phyloP scores from a whole-genome alignment of 2,113 vertebrate species.

The Todiramphus chloris region DNA sequence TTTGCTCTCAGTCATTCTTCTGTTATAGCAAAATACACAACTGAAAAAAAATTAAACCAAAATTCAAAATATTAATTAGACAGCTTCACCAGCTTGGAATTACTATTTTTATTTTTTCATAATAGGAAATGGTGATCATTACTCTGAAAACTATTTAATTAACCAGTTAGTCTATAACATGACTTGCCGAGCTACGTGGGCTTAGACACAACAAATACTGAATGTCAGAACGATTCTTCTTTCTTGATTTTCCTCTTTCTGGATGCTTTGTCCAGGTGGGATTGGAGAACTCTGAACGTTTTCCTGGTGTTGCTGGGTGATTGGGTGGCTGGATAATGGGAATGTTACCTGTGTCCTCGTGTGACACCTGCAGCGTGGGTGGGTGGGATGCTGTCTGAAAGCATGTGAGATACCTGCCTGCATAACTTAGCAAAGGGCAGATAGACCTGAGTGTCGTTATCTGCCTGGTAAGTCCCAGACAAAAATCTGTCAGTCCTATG shows the following conservation, averaged over 20 bases:
- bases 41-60: background rate
- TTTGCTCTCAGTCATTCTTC: background rate
- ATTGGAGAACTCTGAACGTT: background rate
- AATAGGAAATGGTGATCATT: background rate
- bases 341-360: background rate
- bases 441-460: background rate
- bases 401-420: background rate
- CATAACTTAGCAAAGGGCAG: background rate
- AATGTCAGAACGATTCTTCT: background rate
- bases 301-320: background rate
- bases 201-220: background rate
- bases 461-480: background rate
- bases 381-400: background rate
- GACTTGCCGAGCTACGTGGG: background rate
- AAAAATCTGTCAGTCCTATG: background rate
- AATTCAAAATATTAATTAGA: background rate
- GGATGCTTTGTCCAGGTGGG: background rate
- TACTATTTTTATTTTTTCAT: background rate
- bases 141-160: background rate
- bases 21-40: background rate
- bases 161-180: background rate
- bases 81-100: background rate
- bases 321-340: background rate
- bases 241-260: background rate
- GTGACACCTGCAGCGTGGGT: fast-evolving